Percentiles rank a stretch among this genome's conserved stretches.
These are phyloP conservation scores for Triops cancriformis DNA, from an alignment of 1,140 invertebrate genomes.

Conservation along the genomic window DNA sequence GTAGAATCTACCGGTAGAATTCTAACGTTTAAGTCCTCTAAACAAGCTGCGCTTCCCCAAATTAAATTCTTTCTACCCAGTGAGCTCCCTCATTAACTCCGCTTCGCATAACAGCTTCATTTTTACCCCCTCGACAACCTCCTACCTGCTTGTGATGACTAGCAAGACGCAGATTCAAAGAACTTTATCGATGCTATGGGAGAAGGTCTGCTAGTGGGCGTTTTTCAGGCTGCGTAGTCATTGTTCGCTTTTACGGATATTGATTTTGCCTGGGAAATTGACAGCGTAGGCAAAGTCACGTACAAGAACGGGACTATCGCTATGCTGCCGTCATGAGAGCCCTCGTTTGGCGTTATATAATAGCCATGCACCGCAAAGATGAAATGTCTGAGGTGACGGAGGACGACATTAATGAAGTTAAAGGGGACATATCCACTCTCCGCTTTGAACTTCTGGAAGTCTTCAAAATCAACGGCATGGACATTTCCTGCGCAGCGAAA, in stretches of 20 bases:
- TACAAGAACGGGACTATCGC: conserved; percentile 45
- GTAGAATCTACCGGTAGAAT: not conserved
- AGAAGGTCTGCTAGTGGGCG: conserved; percentile 29
- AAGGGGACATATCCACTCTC: conserved; percentile 72
- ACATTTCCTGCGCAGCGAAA: conserved; percentile 45
- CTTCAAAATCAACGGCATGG: conserved; percentile 66
- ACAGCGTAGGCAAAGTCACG: conserved; percentile 42
- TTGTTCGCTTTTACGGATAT: not conserved
- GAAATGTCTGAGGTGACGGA: conserved; percentile 73
- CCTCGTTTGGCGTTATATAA: conserved; percentile 74
- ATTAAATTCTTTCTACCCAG: not conserved
- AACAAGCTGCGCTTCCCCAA: not conserved
- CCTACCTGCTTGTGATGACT: not conserved
- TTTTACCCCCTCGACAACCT: not conserved
- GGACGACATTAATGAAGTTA: conserved; percentile 86
- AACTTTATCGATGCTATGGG: conserved; percentile 24
- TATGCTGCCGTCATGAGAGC: conserved; percentile 71
- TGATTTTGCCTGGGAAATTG: conserved; percentile 23
- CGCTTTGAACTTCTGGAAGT: conserved; percentile 77
- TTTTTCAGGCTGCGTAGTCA: not conserved
- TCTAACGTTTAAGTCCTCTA: not conserved
- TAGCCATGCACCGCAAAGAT: conserved; percentile 61
- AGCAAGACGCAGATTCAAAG: not conserved
- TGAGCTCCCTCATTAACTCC: not conserved
- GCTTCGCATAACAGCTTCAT: not conserved